phyloP scores from a whole-genome alignment of 1,140 invertebrate genomes.

The Plectus sambesii region DNA sequence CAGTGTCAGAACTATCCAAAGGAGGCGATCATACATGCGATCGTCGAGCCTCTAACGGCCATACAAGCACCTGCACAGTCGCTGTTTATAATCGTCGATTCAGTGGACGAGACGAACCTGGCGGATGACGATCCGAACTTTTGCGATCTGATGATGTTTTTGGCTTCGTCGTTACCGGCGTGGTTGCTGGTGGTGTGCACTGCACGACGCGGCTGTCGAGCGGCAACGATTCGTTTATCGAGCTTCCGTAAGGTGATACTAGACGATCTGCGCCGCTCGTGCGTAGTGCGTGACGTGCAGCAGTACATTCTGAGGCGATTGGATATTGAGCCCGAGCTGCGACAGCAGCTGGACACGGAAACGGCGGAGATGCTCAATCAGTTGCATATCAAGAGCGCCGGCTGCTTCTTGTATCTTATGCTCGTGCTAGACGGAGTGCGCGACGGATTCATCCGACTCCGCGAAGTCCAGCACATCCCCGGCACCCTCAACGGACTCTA shows the following conservation, averaged over 20 bases:
- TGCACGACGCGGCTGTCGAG: conserved; percentile 64
- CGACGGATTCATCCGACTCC: conserved; percentile 76
- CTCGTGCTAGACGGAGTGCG: conserved; percentile 81
- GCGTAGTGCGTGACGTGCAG: conserved; percentile 72
- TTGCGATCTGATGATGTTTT: conserved; percentile 75
- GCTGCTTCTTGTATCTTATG: conserved; percentile 83
- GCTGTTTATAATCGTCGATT: conserved; percentile 60
- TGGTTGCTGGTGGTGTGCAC: conserved; percentile 84
- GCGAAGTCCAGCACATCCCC: conserved; percentile 74
- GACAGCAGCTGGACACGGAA: conserved; percentile 66
- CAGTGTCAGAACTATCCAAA: no score
- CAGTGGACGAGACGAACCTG: conserved; percentile 51
- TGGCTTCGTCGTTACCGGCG: conserved; percentile 77
- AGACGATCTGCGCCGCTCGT: conserved; percentile 75
- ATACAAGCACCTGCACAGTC: conserved; percentile 54
- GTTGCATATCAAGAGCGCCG: conserved; percentile 87
- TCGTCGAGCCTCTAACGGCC: no score
- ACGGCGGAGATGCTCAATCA: conserved; percentile 89
- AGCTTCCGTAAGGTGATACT: conserved; percentile 82
- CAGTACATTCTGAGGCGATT: conserved; percentile 81
- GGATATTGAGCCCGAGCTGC: conserved; percentile 65
- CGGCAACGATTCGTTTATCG: conserved; percentile 76
- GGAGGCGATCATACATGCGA: no score
- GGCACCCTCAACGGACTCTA: conserved; percentile 87
- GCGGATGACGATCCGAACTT: conserved; percentile 68